Evolutionary conservation across 2,113 vertebrate species (phyloP), one percentile per base, ranked within the genome.

Genomic region (Gorilla gorilla): DNA sequence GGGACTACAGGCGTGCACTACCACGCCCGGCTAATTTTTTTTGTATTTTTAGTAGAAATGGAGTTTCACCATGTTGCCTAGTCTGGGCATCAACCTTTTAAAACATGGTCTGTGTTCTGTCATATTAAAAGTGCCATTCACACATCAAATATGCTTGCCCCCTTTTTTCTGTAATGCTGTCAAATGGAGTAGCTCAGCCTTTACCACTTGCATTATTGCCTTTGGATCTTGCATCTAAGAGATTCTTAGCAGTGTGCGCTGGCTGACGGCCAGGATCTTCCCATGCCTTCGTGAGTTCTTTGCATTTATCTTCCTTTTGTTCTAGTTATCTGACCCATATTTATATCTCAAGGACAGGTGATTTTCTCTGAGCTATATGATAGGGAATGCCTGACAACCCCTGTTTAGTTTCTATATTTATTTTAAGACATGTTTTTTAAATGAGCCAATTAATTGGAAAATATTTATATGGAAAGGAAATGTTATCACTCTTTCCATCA

Each of bases 261-360:
- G 94, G 93, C 85, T 25, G 35, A 16, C 40, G 35, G 27, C 91
- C 59, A 38, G 59, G 59, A 22, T 30, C 89, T 94, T 20, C 81
- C n/a, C 50, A 20, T 59, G 40, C 85, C 81, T 93, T 75, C 32
- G 0, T 94, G 57, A 5, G 0, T 57, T 66, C 82, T 78, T 76
- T 70, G 32, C 83, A 66, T 90, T 61, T 52, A 43, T 94, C 64
- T 96, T 38, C 89, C 81, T 94, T 94, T 81, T 89, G 84, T 96
- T 96, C 66, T 81, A 72, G 45, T 90, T 57, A 96, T 59, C 38
- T 0, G 43, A 92, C 17, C 80, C 80, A 68, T 6, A 10, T 50
- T 70, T 87, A 40, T 50, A 48, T 84, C 93, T 72, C 6, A 25
- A n/a, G 61, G 95, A 92, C 96, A 92, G 87, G 92, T 94, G 93